Evolutionary conservation across 2,113 vertebrate species (phyloP).

Genomic region (Balaeniceps rex): DNA sequence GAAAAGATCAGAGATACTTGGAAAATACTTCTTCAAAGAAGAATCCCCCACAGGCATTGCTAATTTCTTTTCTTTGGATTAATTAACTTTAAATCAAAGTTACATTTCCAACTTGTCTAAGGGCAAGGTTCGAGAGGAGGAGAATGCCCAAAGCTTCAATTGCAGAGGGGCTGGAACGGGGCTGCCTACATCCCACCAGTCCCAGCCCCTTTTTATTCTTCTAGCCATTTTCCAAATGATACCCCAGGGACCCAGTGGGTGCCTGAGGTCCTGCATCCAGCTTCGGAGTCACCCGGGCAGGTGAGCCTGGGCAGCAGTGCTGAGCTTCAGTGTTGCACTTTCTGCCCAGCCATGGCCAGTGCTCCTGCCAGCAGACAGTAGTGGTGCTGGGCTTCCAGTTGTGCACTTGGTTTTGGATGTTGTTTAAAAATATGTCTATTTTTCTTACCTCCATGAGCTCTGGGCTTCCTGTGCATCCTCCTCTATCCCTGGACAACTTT

Average conservation of each 20-base stretch:
- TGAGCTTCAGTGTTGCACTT: not conserved
- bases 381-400: not conserved
- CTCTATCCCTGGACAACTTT: not conserved
- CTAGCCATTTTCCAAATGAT: too few species aligned
- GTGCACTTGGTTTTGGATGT: not conserved
- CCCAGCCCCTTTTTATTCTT: not conserved
- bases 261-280: not conserved
- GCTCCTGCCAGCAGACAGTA: not conserved
- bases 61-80: not conserved
- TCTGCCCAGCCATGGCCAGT: not conserved
- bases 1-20: not conserved
- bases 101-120: not conserved
- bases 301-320: not conserved
- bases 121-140: not conserved
- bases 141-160: not conserved
- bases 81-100: not conserved
- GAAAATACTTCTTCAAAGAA: not conserved
- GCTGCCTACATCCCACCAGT: rapidly evolving
- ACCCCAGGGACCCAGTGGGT: not conserved
- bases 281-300: rapidly evolving
- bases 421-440: not conserved
- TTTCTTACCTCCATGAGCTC: not conserved
- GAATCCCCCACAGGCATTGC: not conserved
- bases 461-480: not conserved
- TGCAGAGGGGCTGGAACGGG: not conserved